Evolutionary conservation across 2,113 vertebrate genomes (phyloP).

Genomic region (Hemichromis elongatus): DNA sequence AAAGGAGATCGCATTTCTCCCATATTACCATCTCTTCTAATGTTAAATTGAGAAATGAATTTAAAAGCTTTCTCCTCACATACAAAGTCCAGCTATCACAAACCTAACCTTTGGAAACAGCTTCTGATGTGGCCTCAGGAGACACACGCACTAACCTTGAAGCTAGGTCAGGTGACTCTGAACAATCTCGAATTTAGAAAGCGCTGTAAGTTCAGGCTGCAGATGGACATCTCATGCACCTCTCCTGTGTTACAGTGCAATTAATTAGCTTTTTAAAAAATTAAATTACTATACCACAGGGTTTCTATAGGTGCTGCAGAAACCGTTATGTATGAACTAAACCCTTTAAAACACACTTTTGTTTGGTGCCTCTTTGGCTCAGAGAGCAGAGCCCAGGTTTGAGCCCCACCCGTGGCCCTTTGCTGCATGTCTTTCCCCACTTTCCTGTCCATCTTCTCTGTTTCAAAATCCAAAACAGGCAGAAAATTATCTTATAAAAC

Average conservation of each 20-base stretch:
- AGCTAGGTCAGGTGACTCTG: neutral
- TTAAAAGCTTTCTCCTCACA: neutral
- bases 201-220: neutral
- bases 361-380: neutral
- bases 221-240: neutral
- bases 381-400: neutral
- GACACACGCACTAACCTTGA: neutral
- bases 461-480: neutral
- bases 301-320: neutral
- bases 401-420: neutral
- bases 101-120: neutral
- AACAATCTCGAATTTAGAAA: neutral
- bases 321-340: neutral
- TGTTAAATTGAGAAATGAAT: neutral
- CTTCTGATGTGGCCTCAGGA: neutral
- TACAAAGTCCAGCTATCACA: neutral
- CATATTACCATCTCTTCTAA: neutral
- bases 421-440: rapidly evolving
- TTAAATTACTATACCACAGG: neutral
- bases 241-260: neutral
- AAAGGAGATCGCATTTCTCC: neutral
- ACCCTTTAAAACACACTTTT: neutral
- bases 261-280: neutral
- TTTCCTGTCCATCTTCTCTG: neutral
- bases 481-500: neutral